These are phyloP conservation scores for Branchipolynoe longqiensis DNA, from an alignment of 2,888 invertebrate genomes.

Conservation along the genomic window DNA sequence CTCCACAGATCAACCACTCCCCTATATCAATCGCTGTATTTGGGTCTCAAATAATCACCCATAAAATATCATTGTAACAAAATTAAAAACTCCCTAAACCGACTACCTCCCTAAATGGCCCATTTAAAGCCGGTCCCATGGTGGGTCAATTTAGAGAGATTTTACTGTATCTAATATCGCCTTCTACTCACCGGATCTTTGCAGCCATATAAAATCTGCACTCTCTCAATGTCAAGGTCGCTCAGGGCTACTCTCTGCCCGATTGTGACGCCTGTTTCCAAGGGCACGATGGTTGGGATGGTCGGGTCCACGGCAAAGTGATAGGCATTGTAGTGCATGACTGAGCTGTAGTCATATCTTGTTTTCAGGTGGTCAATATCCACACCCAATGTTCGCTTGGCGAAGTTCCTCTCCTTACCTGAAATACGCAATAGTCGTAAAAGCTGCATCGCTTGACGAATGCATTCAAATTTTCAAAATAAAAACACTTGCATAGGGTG, in stretches of 20 bases:
- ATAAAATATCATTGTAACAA: too few species aligned
- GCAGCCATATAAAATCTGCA: slow-evolving; percentile 58
- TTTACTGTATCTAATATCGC: background rate
- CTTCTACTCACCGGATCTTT: slow-evolving; percentile 52
- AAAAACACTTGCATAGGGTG: too few species aligned
- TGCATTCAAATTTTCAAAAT: too few species aligned
- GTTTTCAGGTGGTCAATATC: slow-evolving; percentile 83
- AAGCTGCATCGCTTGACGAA: too few species aligned
- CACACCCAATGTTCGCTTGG: slow-evolving; percentile 77
- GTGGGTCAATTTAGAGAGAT: too few species aligned
- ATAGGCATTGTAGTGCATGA: slow-evolving; percentile 88
- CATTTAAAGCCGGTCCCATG: too few species aligned
- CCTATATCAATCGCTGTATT: too few species aligned
- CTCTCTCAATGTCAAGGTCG: slow-evolving; percentile 59
- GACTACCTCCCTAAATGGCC: too few species aligned
- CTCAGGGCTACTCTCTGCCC: slow-evolving; percentile 49
- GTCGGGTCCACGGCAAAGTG: slow-evolving; percentile 82
- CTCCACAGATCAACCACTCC: too few species aligned
- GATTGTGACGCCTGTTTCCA: slow-evolving; percentile 54
- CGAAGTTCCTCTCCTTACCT: slow-evolving; percentile 83
- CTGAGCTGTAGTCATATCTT: slow-evolving; percentile 89
- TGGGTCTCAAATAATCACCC: too few species aligned
- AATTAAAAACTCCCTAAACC: too few species aligned
- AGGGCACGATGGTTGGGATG: slow-evolving; percentile 80
- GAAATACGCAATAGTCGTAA: slow-evolving; percentile 55